phyloP scores from a whole-genome alignment of 2,797 vertebrate species.

The Amniataba percoides region DNA sequence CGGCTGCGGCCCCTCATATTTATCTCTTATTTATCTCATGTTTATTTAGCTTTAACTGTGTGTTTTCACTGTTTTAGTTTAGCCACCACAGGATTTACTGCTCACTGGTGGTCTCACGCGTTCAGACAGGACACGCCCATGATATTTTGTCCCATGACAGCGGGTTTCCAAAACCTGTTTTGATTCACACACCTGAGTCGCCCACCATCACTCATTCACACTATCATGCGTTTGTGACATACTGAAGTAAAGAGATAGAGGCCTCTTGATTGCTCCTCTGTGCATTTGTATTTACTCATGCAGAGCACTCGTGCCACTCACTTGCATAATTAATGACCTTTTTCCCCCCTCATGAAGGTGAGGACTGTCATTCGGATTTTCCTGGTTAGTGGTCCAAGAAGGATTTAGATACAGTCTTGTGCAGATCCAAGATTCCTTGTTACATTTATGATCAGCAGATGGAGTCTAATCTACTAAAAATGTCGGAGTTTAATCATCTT shows the following conservation, averaged over 20 bases:
- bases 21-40: no score
- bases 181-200: neutral
- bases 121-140: constrained; percentile 55
- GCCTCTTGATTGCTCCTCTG: neutral
- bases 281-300: constrained; percentile 16
- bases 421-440: neutral
- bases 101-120: constrained; percentile 20
- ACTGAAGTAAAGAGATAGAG: neutral
- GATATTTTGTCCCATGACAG: constrained; percentile 10
- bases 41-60: neutral
- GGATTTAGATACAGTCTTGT: neutral
- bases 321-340: constrained; percentile 54
- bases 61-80: neutral
- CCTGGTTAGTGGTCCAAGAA: neutral
- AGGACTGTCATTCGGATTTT: constrained; percentile 2
- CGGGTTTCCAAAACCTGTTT: no score
- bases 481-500: neutral
- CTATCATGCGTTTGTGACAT: neutral
- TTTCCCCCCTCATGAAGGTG: constrained; percentile 2
- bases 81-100: neutral
- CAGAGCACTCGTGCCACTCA: constrained; percentile 3
- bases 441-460: neutral
- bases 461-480: neutral
- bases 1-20: no score
- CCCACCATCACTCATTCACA: neutral